Evolutionary conservation across 2,888 invertebrate species (phyloP), one percentile per base, ranked within the genome.

Genomic region (Eilema griseolum): DNA sequence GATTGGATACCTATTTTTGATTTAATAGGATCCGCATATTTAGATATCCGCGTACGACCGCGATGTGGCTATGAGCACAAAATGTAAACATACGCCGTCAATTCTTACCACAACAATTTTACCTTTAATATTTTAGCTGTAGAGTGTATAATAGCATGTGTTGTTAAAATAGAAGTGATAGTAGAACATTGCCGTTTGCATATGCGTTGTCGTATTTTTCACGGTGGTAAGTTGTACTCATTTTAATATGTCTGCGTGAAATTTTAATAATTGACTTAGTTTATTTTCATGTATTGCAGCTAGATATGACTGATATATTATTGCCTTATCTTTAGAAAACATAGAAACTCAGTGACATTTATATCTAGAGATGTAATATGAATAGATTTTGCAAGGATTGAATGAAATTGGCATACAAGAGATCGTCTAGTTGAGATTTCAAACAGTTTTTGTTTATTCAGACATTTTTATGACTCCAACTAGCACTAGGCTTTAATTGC

Each of bases 1-100:
- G 92, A 92, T 92, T 92, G 91, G 91, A 91, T 92, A 86, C 86
- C 89, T 92, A 92, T 92, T 92, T 92, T 87, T 89, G 91, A 88
- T 91, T 90, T 91, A 89, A 90, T 90, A 89, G 79, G 83, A 83
- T 82, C 76, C 83, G 83, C 83, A 79, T 82, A 83, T 83, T 83
- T 83, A 82, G 89, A 90, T 90, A 90, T 88, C 83, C 84, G 81
- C 78, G 80, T 83, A 82, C 76, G 83, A 75, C 66, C 74, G 70
- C 80, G 71, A 75, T 72, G 70, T 69, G 71, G 66, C 63, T 69
- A 65, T 28, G 60, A 73, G 64, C 66, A 68, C 20, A 46, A 61
- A 75, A 41, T 73, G 61, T 63, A 62, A 28, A 23, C 70, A 69
- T 41, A 65, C 62, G 71, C 59, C 68, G 62, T 74, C 70, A 73